A percentile compares a stretch with the other conserved stretches of the same genome.
These are phyloP conservation scores for Piscicola geometra DNA, from an alignment of 2,888 invertebrate species.

Conservation along the genomic window DNA sequence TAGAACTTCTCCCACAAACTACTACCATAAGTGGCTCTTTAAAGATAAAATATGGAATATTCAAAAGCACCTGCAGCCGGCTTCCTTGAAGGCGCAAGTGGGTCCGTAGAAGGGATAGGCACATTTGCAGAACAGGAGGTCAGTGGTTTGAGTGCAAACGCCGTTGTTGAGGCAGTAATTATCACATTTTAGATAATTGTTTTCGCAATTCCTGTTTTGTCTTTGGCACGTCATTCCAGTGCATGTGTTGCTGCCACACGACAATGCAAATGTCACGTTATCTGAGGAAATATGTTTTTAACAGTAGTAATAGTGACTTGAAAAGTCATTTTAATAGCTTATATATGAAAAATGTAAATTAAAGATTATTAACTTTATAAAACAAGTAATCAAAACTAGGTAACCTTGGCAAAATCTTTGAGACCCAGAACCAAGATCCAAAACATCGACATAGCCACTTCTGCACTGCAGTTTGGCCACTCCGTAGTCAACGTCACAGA, in stretches of 20 bases:
- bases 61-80: not conserved
- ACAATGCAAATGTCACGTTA: not conserved
- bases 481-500: slow-evolving; percentile 38
- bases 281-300: too few relatives aligned
- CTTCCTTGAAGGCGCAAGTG: not conserved
- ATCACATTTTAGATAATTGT: not conserved
- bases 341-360: not conserved
- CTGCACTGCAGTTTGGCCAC: slow-evolving; percentile 29
- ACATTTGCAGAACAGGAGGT: not conserved
- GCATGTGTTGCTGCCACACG: not conserved
- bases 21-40: not conserved
- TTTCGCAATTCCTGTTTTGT: not conserved
- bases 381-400: too few relatives aligned
- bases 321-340: not conserved
- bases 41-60: not conserved
- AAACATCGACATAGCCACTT: slow-evolving; percentile 13
- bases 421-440: not conserved
- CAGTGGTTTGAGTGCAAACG: not conserved
- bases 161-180: not conserved
- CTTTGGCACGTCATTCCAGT: not conserved
- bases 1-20: too few relatives aligned
- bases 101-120: not conserved
- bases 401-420: too few relatives aligned
- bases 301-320: not conserved
- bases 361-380: not conserved